Conservation (phyloP, 2,888 invertebrate genomes). For the Noctua comes region DNA sequence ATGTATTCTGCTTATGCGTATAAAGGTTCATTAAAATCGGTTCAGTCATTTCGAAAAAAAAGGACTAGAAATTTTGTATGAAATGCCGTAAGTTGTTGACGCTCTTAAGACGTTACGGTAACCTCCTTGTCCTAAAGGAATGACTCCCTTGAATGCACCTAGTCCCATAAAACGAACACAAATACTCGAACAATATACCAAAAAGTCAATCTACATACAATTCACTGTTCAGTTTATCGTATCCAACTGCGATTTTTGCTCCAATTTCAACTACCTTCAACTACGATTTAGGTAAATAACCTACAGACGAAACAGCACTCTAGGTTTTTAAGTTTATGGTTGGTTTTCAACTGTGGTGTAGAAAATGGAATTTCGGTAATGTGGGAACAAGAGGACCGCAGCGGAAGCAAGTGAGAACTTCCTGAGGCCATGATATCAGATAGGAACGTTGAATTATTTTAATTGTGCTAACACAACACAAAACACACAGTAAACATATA, state of each 20-base stretch:
- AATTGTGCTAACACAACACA: constrained; percentile 60
- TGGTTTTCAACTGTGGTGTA: background rate
- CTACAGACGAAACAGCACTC: constrained; percentile 11
- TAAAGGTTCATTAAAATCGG: no score
- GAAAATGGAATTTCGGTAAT: constrained; percentile 68
- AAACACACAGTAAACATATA: background rate
- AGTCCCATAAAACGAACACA: constrained; percentile 21
- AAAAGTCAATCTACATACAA: constrained; percentile 51
- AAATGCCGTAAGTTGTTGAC: no score
- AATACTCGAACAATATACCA: constrained; percentile 30
- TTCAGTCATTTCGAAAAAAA: no score
- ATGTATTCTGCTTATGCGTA: no score
- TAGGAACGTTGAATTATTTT: constrained; percentile 69
- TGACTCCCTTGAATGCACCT: constrained; percentile 6
- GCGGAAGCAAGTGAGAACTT: constrained; percentile 70
- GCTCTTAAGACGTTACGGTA: background rate
- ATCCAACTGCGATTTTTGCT: constrained; percentile 66
- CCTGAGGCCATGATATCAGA: constrained; percentile 66
- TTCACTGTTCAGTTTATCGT: constrained; percentile 45
- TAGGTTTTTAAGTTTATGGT: background rate
- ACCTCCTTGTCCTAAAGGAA: background rate
- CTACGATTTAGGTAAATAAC: constrained; percentile 58
- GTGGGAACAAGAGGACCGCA: constrained; percentile 69
- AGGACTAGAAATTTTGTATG: no score
- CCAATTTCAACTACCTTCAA: constrained; percentile 64